These are phyloP conservation scores for Bhutanitis thaidina DNA, from an alignment of 2,888 invertebrate genomes.

Conservation along the genomic window DNA sequence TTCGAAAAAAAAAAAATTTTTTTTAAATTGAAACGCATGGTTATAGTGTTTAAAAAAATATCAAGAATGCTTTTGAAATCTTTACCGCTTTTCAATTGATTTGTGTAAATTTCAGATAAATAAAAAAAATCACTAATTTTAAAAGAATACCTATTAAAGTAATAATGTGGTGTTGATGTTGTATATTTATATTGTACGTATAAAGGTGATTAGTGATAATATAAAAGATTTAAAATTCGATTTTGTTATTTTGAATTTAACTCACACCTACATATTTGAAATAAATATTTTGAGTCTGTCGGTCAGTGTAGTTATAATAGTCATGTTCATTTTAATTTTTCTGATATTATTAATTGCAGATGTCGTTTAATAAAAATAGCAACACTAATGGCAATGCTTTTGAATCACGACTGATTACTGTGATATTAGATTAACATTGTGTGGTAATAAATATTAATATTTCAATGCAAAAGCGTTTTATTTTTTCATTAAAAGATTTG, in stretches of 20 bases:
- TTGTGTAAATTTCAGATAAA: no score
- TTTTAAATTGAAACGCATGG: no score
- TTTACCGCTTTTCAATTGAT: no score
- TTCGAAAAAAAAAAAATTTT: no score
- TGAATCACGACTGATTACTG: slow-evolving; percentile 50
- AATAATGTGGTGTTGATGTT: not conserved
- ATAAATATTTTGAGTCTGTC: not conserved
- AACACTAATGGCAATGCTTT: slow-evolving; percentile 13
- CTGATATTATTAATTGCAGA: not conserved
- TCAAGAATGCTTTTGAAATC: no score
- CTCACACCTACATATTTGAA: not conserved
- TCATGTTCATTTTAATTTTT: slow-evolving; percentile 8
- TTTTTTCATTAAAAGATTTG: no score
- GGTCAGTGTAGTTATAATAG: not conserved
- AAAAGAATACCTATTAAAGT: not conserved
- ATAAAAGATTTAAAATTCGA: slow-evolving; percentile 3
- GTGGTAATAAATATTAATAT: slow-evolving; percentile 32
- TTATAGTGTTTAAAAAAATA: no score
- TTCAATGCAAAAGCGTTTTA: slow-evolving; percentile 5
- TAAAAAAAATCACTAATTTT: not conserved
- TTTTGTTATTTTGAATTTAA: slow-evolving; percentile 1
- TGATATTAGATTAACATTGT: slow-evolving; percentile 62
- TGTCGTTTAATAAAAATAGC: not conserved
- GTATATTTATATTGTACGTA: slow-evolving; percentile 3
- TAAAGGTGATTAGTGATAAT: slow-evolving; percentile 10